A percentile compares a stretch with the other conserved stretches of the same genome.
phyloP scores from a whole-genome alignment of 2,797 vertebrate genomes.

The Iguana delicatissima region DNA sequence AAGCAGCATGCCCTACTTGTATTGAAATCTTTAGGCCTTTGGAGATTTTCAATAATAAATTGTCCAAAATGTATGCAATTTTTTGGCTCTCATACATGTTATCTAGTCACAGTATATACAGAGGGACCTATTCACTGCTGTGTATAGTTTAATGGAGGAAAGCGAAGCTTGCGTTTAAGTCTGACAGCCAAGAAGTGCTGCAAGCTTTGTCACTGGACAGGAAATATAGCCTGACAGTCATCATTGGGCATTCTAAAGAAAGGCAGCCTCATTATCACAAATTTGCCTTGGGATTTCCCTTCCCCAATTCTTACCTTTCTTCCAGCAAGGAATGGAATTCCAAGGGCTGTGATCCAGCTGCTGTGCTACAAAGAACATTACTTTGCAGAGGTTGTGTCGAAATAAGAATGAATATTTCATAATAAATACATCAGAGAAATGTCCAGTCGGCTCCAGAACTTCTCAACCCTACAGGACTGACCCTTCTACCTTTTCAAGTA shows the following conservation, averaged over 20 bases:
- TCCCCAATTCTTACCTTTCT: slow-evolving; percentile 9
- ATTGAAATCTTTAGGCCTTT: background rate
- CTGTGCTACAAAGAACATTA: background rate
- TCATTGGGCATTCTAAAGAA: background rate
- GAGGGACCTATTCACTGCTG: background rate
- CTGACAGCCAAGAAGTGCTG: background rate
- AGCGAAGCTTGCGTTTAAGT: background rate
- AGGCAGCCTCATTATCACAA: background rate
- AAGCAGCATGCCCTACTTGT: background rate
- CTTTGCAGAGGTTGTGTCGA: background rate
- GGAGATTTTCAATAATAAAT: background rate
- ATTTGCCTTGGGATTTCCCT: slow-evolving; percentile 5
- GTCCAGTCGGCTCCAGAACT: too few species aligned
- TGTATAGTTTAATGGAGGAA: background rate
- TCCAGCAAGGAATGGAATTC: slow-evolving; percentile 4
- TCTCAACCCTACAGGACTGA: background rate
- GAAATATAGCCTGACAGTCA: background rate
- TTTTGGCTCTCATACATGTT: background rate
- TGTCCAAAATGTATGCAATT: background rate
- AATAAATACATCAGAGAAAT: background rate
- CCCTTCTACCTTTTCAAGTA: background rate
- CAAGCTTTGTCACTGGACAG: background rate
- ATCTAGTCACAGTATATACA: background rate
- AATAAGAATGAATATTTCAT: slow-evolving; percentile 27
- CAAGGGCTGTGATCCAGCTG: slow-evolving; percentile 14